Base-by-base conservation (phyloP, 2,113 vertebrate species). In the Tachuris rubrigastra region DNA sequence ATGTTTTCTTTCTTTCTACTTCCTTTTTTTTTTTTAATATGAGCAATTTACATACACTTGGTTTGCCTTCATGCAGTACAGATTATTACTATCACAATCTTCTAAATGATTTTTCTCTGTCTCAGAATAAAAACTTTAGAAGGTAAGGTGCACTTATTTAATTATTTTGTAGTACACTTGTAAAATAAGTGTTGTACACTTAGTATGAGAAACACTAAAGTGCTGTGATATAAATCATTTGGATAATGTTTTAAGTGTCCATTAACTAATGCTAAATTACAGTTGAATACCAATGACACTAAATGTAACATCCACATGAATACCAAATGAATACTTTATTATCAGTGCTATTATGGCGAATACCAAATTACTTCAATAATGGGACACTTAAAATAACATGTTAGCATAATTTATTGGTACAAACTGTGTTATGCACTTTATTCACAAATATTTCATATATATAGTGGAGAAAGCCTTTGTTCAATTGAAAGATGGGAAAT, bases 161-260 rank as follows among this genome's bases (percentile, higher is more conserved):
- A 98, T 97, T 97, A 97, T 97, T 98, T 97, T 97, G 92, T 94
- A 95, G 96, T 95, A 96, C 95, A 96, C 95, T 97, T 97, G 63
- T 93, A 96, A 96, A 98, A 95, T 89, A 96, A 98, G 93, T 95
- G 88, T 97, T 97, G 96, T 96, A 97, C 94, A 73, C 93, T 93
- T 95, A 97, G 89, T 98, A 95, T 96, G 95, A 97, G 94, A 96
- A 97, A 97, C 79, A 96, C 90, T 79, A 76, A 82, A 96, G 89
- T 96, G 58, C 95, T 86, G 50, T 78, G 73, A 86, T 96, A 97
- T 98, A 96, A 96, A 94, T 98, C 96, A 97, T 97, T 89, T 82
- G 96, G 95, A 94, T 97, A 98, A 95, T 96, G 89, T 98, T 98
- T 98, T 98, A 98, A 98, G 97, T 97, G 96, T 97, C 97, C 97